Evolutionary conservation across 92 coral and sea anemone genomes (phyloP).

Genomic region (Blastomussa wellsi): DNA sequence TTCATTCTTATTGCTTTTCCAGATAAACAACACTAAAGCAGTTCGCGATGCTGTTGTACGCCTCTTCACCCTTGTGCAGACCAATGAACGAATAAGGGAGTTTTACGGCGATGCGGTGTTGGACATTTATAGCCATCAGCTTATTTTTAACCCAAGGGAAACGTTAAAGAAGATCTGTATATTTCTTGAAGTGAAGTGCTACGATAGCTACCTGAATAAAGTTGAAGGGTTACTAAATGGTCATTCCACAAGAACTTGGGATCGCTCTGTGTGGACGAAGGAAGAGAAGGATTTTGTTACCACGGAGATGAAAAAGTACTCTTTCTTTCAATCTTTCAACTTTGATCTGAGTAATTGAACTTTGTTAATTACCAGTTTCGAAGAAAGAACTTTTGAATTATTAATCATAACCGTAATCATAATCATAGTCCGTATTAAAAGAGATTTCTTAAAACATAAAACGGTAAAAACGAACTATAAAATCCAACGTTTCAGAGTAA

Average conservation of each 20-base stretch:
- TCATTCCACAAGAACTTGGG: slow-evolving; percentile 21
- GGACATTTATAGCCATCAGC: slow-evolving; percentile 40
- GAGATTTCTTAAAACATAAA: too few species aligned
- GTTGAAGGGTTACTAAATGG: slow-evolving; percentile 21
- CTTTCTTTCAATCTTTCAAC: slow-evolving; percentile 25
- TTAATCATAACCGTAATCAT: too few species aligned
- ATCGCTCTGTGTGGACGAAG: slow-evolving; percentile 22
- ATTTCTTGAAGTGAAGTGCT: slow-evolving; percentile 45
- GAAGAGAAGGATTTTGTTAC: slow-evolving; percentile 27
- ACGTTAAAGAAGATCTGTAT: slow-evolving; percentile 41
- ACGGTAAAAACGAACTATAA: too few species aligned
- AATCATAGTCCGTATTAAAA: too few species aligned
- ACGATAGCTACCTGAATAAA: slow-evolving; percentile 34
- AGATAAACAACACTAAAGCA: slow-evolving; percentile 11
- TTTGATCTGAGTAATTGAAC: not conserved
- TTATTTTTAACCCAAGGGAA: slow-evolving; percentile 28
- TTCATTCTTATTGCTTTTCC: not conserved
- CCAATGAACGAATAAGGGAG: slow-evolving; percentile 29
- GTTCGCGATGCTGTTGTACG: not conserved
- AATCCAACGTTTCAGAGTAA: too few species aligned
- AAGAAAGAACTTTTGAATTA: too few species aligned
- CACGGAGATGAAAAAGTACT: slow-evolving; percentile 27
- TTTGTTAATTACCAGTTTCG: not conserved
- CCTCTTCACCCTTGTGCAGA: slow-evolving; percentile 9
- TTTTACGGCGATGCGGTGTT: slow-evolving; percentile 44